Conservation (phyloP, 53 echinoderm and acorn worm genomes). For the Echinometra lucunter region DNA sequence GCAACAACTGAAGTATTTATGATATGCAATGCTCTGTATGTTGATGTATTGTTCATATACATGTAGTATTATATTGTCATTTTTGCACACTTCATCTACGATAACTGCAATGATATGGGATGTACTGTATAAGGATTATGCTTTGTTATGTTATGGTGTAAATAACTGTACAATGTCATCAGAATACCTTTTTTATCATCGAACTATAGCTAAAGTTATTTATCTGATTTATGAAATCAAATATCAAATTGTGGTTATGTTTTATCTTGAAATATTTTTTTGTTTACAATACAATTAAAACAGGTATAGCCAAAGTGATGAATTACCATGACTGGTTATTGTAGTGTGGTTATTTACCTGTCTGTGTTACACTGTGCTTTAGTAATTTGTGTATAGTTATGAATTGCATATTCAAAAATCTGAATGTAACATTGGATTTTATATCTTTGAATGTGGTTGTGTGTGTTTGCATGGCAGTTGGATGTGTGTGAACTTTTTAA, state of each 20-base stretch:
- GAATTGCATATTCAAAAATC: too few species aligned
- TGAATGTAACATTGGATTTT: too few species aligned
- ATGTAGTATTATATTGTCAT: background rate
- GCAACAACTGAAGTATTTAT: background rate
- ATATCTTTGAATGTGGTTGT: too few species aligned
- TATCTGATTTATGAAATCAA: constrained; percentile 44
- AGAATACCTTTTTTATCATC: constrained; percentile 22
- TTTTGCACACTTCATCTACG: background rate
- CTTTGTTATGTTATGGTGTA: background rate
- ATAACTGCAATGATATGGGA: background rate
- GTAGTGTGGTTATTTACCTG: background rate
- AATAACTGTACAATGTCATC: background rate
- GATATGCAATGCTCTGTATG: background rate
- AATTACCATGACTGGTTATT: background rate
- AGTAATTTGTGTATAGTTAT: background rate
- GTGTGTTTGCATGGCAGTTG: too few species aligned
- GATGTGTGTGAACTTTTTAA: too few species aligned
- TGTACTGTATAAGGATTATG: background rate
- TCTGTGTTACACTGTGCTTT: background rate
- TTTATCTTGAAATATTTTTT: constrained; percentile 33
- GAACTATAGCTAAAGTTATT: background rate
- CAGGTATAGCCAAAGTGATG: background rate
- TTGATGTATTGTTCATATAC: background rate
- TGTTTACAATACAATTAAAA: constrained; percentile 26
- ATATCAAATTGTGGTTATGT: constrained; percentile 1